Evolutionary conservation across 1,140 invertebrate species (phyloP).

Genomic region (Anagrus nilaparvatae): DNA sequence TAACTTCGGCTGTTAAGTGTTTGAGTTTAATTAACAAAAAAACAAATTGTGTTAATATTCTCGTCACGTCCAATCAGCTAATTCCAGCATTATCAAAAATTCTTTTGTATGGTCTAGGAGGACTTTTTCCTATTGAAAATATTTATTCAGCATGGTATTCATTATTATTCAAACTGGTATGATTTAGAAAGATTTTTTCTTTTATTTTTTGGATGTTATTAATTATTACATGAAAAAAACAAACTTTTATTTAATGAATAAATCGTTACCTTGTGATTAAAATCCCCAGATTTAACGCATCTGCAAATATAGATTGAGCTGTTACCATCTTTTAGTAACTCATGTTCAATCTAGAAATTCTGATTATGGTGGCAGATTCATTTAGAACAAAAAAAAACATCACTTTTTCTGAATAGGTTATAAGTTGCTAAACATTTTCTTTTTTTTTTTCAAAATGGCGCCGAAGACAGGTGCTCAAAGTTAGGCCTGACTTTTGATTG

Average conservation of each 20-base stretch:
- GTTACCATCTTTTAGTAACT: no score
- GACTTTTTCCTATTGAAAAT: conserved; percentile 92
- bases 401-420: no score
- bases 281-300: no score
- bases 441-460: no score
- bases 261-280: no score
- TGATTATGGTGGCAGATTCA: no score
- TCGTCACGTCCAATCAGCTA: conserved; percentile 91
- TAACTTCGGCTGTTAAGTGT: conserved; percentile 85
- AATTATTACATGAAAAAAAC: neutral
- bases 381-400: no score
- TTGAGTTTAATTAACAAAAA: conserved; percentile 82
- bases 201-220: neutral
- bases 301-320: no score
- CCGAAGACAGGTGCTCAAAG: no score
- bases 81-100: conserved; percentile 90
- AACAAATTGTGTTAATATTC: conserved; percentile 88
- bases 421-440: no score
- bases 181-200: conserved; percentile 6
- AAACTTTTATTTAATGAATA: neutral
- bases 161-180: conserved; percentile 92
- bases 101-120: conserved; percentile 82
- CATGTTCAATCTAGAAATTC: no score
- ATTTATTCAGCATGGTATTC: conserved; percentile 95
- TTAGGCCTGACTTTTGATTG: no score